These are phyloP conservation scores for Ganaspis brasiliensis DNA, from an alignment of 2,888 invertebrate genomes.

Conservation along the genomic window DNA sequence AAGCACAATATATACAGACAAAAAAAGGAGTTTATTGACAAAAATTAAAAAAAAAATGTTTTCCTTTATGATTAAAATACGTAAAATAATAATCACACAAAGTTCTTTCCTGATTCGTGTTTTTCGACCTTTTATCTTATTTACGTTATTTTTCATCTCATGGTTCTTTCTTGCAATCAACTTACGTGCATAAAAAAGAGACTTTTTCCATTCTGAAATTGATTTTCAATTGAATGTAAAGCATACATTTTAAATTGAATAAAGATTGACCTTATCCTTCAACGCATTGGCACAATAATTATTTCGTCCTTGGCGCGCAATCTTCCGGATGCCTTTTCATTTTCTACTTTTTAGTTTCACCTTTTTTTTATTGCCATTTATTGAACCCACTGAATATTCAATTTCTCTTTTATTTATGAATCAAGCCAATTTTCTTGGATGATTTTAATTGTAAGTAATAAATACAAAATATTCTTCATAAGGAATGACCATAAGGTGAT, in stretches of 20 bases:
- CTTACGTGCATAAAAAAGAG: background rate
- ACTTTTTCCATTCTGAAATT: background rate
- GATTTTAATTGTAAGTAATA: background rate
- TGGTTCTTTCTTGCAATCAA: background rate
- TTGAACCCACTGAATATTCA: background rate
- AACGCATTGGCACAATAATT: slow-evolving; percentile 28
- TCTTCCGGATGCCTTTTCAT: background rate
- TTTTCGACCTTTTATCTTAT: too few relatives aligned
- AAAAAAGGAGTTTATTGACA: too few relatives aligned
- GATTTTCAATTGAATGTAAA: background rate
- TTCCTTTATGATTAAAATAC: too few relatives aligned
- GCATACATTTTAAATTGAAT: background rate
- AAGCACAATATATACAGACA: too few relatives aligned
- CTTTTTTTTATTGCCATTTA: background rate
- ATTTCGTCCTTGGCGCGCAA: slow-evolving; percentile 25
- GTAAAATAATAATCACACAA: too few relatives aligned
- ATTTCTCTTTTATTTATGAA: slow-evolving; percentile 1
- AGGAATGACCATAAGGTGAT: background rate
- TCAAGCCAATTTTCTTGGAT: background rate
- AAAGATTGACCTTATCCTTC: slow-evolving; percentile 26
- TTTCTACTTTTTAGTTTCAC: background rate
- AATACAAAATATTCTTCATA: background rate
- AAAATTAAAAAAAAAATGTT: too few relatives aligned
- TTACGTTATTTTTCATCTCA: too few relatives aligned
- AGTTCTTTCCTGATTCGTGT: too few relatives aligned